Conservation (phyloP, 2,113 vertebrate genomes). For the Spilogale gracilis region DNA sequence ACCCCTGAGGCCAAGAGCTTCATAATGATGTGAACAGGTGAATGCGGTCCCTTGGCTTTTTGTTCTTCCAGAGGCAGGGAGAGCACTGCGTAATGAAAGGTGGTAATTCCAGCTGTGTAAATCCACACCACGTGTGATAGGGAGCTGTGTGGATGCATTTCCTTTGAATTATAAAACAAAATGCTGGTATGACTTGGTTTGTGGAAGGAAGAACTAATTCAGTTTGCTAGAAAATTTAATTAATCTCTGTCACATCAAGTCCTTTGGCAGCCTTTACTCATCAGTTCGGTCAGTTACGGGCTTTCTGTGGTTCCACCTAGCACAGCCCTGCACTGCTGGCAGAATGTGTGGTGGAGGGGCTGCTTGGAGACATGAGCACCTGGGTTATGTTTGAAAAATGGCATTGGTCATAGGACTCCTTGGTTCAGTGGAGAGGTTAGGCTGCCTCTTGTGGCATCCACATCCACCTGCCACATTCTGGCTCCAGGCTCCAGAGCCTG, state of each 20-base stretch:
- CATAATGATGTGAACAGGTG: not conserved
- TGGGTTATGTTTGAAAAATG: not conserved
- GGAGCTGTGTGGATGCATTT: not conserved
- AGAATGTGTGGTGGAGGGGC: not conserved
- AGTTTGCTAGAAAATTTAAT: not conserved
- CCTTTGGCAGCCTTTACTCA: not conserved
- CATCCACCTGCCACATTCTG: not conserved
- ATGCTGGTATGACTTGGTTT: not conserved
- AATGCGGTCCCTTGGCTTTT: not conserved
- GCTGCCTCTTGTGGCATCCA: not conserved
- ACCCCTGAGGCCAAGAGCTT: not conserved
- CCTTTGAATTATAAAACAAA: not conserved
- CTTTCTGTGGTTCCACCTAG: not conserved
- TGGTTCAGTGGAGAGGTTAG: not conserved
- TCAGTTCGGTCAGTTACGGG: not conserved
- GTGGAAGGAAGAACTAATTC: not conserved
- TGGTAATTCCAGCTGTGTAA: not conserved
- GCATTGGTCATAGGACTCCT: not conserved
- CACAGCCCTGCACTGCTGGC: not conserved
- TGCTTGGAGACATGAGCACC: not conserved
- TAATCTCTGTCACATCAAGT: not conserved
- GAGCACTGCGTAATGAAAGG: not conserved
- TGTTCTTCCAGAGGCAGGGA: not conserved
- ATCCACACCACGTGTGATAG: not conserved
- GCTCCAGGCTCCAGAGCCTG: not conserved